Evolutionary conservation across 2,113 vertebrate genomes (phyloP).

Genomic region (Hypocryptadius cinnamomeus): DNA sequence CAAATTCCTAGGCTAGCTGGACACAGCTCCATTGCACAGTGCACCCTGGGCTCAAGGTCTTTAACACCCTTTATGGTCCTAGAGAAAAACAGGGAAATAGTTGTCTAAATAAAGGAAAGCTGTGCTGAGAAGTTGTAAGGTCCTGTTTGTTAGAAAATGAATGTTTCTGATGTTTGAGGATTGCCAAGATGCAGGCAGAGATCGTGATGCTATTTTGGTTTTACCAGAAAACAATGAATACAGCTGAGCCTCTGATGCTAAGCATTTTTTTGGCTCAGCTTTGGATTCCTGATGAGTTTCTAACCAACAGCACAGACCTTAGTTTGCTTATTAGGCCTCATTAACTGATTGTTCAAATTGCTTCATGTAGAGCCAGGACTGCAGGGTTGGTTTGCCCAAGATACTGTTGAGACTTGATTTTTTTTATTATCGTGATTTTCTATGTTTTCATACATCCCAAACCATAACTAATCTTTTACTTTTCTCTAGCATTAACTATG

Average conservation of each 20-base stretch:
- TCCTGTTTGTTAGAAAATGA: not conserved
- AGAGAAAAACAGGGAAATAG: not conserved
- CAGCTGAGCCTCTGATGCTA: not conserved
- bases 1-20: not conserved
- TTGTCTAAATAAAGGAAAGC: not conserved
- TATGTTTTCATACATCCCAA: not conserved
- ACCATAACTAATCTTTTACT: not conserved
- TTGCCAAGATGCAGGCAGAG: not conserved
- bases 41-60: not conserved
- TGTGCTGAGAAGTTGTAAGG: not conserved
- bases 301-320: not conserved
- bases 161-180: not conserved
- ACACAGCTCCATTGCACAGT: accelerated
- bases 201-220: not conserved
- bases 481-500: not conserved
- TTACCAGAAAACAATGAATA: constrained; percentile 24
- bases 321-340: not conserved
- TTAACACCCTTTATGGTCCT: not conserved
- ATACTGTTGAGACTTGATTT: not conserved
- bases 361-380: constrained; percentile 13
- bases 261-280: not conserved
- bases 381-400: not conserved
- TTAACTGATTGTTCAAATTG: not conserved
- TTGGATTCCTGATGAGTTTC: not conserved
- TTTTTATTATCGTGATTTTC: not conserved